phyloP scores from a whole-genome alignment of 2,797 vertebrate genomes.

The Centropyge bicolor region DNA sequence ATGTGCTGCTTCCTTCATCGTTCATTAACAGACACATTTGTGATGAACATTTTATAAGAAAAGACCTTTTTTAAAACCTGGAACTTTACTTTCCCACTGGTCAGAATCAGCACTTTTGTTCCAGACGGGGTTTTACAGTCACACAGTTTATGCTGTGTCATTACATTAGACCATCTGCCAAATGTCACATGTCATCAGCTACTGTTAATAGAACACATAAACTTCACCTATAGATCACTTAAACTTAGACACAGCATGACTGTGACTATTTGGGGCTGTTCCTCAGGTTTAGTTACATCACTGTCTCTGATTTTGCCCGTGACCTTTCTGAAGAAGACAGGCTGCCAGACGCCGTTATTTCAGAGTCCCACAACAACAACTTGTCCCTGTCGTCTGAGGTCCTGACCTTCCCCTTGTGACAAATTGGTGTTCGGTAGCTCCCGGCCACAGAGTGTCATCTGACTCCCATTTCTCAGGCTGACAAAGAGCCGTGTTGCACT shows the following conservation, averaged over 20 bases:
- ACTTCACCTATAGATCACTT: neutral
- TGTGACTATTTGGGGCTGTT: neutral
- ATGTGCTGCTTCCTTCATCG: neutral
- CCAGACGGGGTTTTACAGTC: neutral
- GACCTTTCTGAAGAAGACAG: slow-evolving; percentile 21
- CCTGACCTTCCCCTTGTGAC: slow-evolving; percentile 35
- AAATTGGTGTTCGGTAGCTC: slow-evolving; percentile 15
- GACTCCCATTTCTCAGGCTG: slow-evolving; percentile 20
- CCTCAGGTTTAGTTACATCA: slow-evolving; percentile 17
- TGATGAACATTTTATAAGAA: neutral
- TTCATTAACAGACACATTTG: slow-evolving; percentile 3
- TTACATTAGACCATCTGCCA: neutral
- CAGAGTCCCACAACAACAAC: slow-evolving; percentile 41
- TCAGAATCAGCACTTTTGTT: neutral
- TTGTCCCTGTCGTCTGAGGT: slow-evolving; percentile 37
- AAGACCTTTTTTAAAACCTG: neutral
- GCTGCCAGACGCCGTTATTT: slow-evolving; percentile 52
- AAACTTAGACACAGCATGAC: rapidly evolving
- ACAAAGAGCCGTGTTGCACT: slow-evolving; percentile 2
- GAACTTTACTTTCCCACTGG: neutral
- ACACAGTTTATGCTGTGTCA: neutral
- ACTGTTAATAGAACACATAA: neutral
- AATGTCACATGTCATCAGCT: neutral
- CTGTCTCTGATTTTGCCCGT: neutral
- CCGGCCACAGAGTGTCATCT: neutral